Evolutionary conservation across 53 echinoderm and acorn worm species (phyloP).

Genomic region (Echinarachnius parma): DNA sequence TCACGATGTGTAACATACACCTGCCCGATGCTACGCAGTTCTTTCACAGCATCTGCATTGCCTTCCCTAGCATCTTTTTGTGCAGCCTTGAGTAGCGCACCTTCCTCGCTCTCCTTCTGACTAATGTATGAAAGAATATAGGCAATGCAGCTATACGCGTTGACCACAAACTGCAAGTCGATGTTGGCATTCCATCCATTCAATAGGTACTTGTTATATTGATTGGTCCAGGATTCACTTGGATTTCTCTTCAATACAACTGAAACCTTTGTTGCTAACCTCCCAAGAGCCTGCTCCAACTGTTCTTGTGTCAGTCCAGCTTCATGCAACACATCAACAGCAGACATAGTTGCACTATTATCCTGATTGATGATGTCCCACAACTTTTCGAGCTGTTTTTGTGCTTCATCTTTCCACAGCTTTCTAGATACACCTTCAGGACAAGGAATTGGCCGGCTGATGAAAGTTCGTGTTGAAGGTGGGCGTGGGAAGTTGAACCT

Average conservation of each 20-base stretch:
- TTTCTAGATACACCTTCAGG: conserved; percentile 20
- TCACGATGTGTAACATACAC: conserved; percentile 38
- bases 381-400: conserved; percentile 12
- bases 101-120: conserved; percentile 17
- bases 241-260: conserved; percentile 23
- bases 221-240: conserved; percentile 21
- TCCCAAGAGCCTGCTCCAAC: conserved; percentile 8
- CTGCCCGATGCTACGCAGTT: conserved; percentile 29
- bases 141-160: conserved; percentile 42
- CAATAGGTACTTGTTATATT: conserved; percentile 20
- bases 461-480: conserved; percentile 27
- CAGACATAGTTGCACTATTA: conserved; percentile 5
- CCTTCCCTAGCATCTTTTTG: conserved; percentile 28
- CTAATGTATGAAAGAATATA: conserved; percentile 17
- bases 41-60: conserved; percentile 27
- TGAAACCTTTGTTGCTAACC: conserved; percentile 20
- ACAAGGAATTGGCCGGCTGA: conserved; percentile 8
- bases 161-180: conserved; percentile 40
- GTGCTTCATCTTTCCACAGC: conserved; percentile 5
- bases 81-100: conserved; percentile 24
- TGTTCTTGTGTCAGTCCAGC: conserved; percentile 10
- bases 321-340: conserved; percentile 7
- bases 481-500: conserved; percentile 40
- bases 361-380: conserved; percentile 2
- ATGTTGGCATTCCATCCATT: conserved; percentile 43